phyloP scores from a whole-genome alignment of 2,113 vertebrate genomes.

The Anguilla japonica region DNA sequence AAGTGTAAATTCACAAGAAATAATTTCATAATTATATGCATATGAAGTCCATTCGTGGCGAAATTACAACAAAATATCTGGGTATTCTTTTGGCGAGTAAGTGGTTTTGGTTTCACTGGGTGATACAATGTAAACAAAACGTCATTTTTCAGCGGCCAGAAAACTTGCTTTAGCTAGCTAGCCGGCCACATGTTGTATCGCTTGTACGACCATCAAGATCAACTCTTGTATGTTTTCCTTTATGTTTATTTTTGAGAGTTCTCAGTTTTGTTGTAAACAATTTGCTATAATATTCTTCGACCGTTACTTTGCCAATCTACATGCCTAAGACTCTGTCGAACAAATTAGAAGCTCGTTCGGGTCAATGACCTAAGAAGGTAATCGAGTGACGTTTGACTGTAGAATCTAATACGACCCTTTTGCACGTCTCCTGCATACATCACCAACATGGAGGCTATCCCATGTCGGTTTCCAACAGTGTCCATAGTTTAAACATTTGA shows the following conservation, averaged over 20 bases:
- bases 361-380: too few relatives aligned
- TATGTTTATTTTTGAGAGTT: background rate
- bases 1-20: too few relatives aligned
- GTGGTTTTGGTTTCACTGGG: background rate
- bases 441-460: background rate
- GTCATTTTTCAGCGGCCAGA: background rate
- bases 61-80: background rate
- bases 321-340: background rate
- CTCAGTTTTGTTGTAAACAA: too few relatives aligned
- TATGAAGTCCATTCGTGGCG: background rate
- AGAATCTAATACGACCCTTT: background rate
- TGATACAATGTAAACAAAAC: background rate
- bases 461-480: background rate
- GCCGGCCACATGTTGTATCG: background rate
- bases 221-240: background rate
- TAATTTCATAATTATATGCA: background rate
- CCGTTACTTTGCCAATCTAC: too few relatives aligned
- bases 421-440: background rate
- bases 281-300: too few relatives aligned
- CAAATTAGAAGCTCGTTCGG: background rate
- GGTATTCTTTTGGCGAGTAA: background rate
- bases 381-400: too few relatives aligned
- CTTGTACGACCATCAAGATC: background rate
- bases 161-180: background rate
- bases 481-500: too few relatives aligned